Conservation (phyloP, 2,113 vertebrate species). For the Edolisoma coerulescens region DNA sequence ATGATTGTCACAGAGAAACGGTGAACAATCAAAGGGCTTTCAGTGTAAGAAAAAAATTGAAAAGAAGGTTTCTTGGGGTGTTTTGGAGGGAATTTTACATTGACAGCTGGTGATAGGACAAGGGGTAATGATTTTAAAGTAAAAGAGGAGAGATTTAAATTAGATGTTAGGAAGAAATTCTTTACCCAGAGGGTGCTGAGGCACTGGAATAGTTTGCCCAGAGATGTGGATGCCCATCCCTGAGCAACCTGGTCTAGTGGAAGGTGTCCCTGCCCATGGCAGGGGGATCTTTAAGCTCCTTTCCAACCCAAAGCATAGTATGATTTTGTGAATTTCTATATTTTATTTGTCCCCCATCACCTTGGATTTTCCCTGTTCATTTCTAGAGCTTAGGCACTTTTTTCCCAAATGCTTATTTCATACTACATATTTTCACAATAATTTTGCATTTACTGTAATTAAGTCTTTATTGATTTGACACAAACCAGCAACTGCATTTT, state of each 20-base stretch:
- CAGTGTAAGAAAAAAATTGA: background rate
- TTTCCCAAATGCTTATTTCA: background rate
- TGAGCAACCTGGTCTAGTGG: background rate
- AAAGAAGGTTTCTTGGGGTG: background rate
- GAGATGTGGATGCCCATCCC: background rate
- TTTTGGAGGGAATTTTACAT: background rate
- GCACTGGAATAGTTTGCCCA: background rate
- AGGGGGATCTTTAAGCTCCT: fast-evolving
- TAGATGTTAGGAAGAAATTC: background rate
- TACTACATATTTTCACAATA: background rate
- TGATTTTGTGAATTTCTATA: background rate
- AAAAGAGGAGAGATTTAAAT: background rate
- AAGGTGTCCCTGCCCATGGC: background rate
- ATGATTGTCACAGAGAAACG: background rate
- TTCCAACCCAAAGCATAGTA: background rate
- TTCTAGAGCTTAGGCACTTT: background rate
- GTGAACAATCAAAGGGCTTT: background rate
- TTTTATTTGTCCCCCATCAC: background rate
- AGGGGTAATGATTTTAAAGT: background rate
- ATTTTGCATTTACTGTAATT: conserved; percentile 13
- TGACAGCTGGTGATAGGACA: background rate
- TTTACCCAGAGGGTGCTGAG: background rate
- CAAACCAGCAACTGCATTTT: background rate
- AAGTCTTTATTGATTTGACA: conserved; percentile 10
- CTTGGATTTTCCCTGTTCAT: background rate